Base-by-base conservation (phyloP, 23 tunicate species). In the Trididemnum clinides region DNA sequence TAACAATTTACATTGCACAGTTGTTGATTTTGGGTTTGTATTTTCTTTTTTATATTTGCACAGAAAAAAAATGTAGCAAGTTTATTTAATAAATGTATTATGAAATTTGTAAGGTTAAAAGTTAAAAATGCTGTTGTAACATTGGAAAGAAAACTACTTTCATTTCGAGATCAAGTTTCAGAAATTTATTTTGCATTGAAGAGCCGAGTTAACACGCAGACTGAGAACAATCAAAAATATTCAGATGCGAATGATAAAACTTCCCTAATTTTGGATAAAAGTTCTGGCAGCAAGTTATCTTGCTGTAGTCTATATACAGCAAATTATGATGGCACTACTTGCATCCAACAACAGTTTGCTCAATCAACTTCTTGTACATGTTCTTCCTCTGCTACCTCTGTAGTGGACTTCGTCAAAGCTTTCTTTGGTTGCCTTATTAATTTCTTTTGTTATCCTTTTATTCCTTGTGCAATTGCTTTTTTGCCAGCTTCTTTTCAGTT, bases 361-460 rank as follows among this genome's bases (percentile, higher is more conserved):
- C 1, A 4, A 1, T 30, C 21, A 20, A 57, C 44, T 0, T 80
- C 71, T 32, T 19, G 33, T 33, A 22, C 64, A 21, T 83, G 87
- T 51, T 22, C 39, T 36, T 31, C 64, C n/a, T 73, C 27, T 20
- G 3, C 6, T 58, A 64, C 23, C 49, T 71, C 87, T 1, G 25
- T 69, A 31, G 27, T 71, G 49, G 59, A 59, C 4, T 74, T 58
- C 36, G 36, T 62, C 15, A 85, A 74, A 33, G 33, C 78, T 23
- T 20, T 72, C 0, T 33, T 88, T 20, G 71, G 82, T 22, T 83
- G 85, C 28, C 2, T 89, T 1, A 29, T 89, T 12, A 77, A 83
- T 33, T 23, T 83, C 12, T 63, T 89, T 31, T 89, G 96, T 39
- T 91, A 81, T 74, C 89, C 89, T 1, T 91, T 85, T 81, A 71